Evolutionary conservation across 2,797 vertebrate genomes (phyloP).

Genomic region (Mus spretus): DNA sequence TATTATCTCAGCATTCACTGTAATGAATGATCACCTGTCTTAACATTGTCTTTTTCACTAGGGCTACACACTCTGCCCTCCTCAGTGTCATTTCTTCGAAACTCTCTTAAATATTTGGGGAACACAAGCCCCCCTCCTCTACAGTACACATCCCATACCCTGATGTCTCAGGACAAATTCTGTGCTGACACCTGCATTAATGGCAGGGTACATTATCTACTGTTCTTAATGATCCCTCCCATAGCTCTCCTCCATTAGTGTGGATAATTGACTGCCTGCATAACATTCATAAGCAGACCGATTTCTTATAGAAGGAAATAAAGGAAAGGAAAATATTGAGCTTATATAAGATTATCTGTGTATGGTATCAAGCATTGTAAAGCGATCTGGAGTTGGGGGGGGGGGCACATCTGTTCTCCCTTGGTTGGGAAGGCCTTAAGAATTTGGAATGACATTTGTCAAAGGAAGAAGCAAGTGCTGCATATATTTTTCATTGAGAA

Average conservation of each 20-base stretch:
- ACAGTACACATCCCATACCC: neutral
- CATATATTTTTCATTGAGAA: slow-evolving; percentile 10
- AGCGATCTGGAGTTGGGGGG: slow-evolving; percentile 67
- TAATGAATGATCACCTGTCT: slow-evolving; percentile 33
- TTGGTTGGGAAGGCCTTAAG: slow-evolving; percentile 68
- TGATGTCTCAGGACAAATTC: slow-evolving; percentile 68
- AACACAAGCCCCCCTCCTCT: neutral
- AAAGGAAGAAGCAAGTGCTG: neutral
- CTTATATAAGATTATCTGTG: slow-evolving; percentile 64
- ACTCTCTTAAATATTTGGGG: slow-evolving; percentile 24
- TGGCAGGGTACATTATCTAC: slow-evolving; percentile 79
- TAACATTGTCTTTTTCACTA: neutral
- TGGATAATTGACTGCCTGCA: slow-evolving; percentile 82
- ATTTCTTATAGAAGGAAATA: slow-evolving; percentile 61
- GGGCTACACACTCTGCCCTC: neutral
- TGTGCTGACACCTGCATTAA: slow-evolving; percentile 83
- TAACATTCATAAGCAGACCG: slow-evolving; percentile 78
- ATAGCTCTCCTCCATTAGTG: slow-evolving; percentile 80
- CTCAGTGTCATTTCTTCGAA: neutral
- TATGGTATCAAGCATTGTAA: slow-evolving; percentile 6
- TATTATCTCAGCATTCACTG: slow-evolving; percentile 40
- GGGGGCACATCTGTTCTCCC: slow-evolving; percentile 66
- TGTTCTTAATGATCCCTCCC: slow-evolving; percentile 82
- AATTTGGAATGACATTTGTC: slow-evolving; percentile 67
- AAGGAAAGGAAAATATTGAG: slow-evolving; percentile 41